phyloP scores from a whole-genome alignment of 2,888 invertebrate genomes.

The Rotaria socialis region DNA sequence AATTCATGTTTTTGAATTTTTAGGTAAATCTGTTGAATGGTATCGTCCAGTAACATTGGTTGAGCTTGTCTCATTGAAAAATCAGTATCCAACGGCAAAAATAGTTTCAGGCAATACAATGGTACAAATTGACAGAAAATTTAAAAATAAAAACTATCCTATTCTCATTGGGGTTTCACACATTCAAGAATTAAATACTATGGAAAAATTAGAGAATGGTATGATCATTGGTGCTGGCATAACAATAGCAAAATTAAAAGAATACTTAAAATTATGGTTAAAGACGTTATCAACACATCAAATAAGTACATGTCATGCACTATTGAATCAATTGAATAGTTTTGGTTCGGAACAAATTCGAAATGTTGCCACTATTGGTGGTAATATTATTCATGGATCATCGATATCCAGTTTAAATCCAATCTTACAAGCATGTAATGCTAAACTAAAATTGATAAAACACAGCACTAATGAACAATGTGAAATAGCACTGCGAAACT shows the following conservation, averaged over 20 bases:
- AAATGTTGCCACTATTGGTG: slow-evolving; percentile 72
- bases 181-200: slow-evolving; percentile 68
- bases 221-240: slow-evolving; percentile 74
- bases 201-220: slow-evolving; percentile 63
- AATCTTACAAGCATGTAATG: slow-evolving; percentile 73
- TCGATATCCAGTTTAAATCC: slow-evolving; percentile 79
- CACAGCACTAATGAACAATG: slow-evolving; percentile 48
- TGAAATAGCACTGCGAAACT: slow-evolving; percentile 68
- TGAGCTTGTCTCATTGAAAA: slow-evolving; percentile 69
- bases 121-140: slow-evolving; percentile 72
- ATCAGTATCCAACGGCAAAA: slow-evolving; percentile 58
- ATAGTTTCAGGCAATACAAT: slow-evolving; percentile 77
- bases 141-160: slow-evolving; percentile 76
- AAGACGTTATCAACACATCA: background rate
- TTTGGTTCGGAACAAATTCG: slow-evolving; percentile 91
- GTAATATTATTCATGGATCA: slow-evolving; percentile 42
- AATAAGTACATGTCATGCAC: slow-evolving; percentile 59
- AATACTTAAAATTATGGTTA: slow-evolving; percentile 64
- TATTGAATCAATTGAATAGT: slow-evolving; percentile 80
- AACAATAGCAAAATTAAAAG: slow-evolving; percentile 72
- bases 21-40: slow-evolving; percentile 70
- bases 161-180: slow-evolving; percentile 71
- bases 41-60: slow-evolving; percentile 69
- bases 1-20: background rate
- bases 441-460: slow-evolving; percentile 64